Evolutionary conservation across 2,113 vertebrate genomes (phyloP).

Genomic region (Gadus macrocephalus): DNA sequence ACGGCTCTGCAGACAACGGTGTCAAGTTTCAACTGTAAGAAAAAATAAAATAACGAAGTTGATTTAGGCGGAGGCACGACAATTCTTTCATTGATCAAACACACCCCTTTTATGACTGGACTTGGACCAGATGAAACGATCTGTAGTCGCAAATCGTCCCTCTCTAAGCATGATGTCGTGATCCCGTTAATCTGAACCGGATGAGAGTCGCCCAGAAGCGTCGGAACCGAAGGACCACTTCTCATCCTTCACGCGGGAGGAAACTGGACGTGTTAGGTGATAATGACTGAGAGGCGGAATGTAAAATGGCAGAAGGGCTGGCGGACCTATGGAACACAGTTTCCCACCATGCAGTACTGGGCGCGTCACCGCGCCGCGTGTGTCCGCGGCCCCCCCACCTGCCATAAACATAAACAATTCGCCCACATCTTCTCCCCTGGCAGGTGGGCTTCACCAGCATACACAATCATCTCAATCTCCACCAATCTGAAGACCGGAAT

Average conservation of each 20-base stretch:
- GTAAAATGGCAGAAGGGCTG: constrained; percentile 67
- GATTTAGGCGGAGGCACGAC: background rate
- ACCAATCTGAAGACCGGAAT: background rate
- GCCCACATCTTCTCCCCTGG: constrained; percentile 42
- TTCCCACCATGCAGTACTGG: constrained; percentile 61
- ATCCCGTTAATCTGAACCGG: constrained; percentile 60
- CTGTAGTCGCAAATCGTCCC: too few relatives aligned
- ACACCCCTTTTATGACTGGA: too few relatives aligned
- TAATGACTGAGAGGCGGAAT: background rate
- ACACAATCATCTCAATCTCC: background rate
- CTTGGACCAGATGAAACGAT: too few relatives aligned
- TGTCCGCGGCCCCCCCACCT: constrained; percentile 22
- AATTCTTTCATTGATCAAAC: too few relatives aligned
- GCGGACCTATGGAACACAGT: constrained; percentile 40
- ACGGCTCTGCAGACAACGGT: background rate
- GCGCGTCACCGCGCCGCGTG: constrained; percentile 33
- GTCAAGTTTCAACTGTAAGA: constrained; percentile 42
- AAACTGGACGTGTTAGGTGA: constrained; percentile 3
- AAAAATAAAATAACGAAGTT: constrained; percentile 18
- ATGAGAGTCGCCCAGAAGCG: constrained; percentile 37
- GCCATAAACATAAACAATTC: constrained; percentile 49
- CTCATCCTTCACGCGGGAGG: constrained; percentile 4
- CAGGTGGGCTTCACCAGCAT: constrained; percentile 33
- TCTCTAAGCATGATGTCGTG: constrained; percentile 25
- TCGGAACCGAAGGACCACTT: background rate